Evolutionary conservation across 2,888 invertebrate species (phyloP).

Genomic region (Caenorhabditis parvicauda): DNA sequence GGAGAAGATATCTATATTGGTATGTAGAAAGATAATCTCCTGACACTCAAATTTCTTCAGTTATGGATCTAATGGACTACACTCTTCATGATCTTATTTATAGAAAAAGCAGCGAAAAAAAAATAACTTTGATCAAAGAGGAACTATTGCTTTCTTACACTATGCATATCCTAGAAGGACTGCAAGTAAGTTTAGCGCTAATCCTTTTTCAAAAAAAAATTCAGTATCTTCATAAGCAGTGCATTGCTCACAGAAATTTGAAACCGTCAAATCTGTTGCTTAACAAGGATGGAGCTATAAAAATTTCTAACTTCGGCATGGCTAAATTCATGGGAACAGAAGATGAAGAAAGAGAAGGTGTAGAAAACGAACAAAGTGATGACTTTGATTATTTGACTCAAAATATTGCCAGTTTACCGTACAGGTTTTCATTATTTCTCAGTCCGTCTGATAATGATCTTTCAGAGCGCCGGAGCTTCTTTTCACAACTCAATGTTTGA

Average conservation of each 20-base stretch:
- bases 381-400: slow-evolving; percentile 61
- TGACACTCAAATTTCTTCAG: slow-evolving; percentile 19
- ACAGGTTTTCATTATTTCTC: too few species aligned
- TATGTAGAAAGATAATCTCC: too few species aligned
- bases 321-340: too few species aligned
- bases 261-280: slow-evolving; percentile 58
- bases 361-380: slow-evolving; percentile 57
- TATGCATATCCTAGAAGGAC: not conserved
- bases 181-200: too few species aligned
- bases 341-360: too few species aligned
- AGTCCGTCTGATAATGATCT: not conserved
- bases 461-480: slow-evolving; percentile 55
- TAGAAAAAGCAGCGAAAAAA: too few species aligned
- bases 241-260: slow-evolving; percentile 56
- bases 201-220: not conserved
- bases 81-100: slow-evolving; percentile 57
- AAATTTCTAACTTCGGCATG: slow-evolving; percentile 55
- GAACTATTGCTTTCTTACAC: slow-evolving; percentile 47
- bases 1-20: slow-evolving; percentile 56
- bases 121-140: too few species aligned
- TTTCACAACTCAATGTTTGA: slow-evolving; percentile 57
- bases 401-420: slow-evolving; percentile 56
- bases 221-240: slow-evolving; percentile 56
- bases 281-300: slow-evolving; percentile 47
- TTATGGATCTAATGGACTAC: slow-evolving; percentile 59